phyloP scores from a whole-genome alignment of 1,140 invertebrate species.

The Adelges cooleyi region DNA sequence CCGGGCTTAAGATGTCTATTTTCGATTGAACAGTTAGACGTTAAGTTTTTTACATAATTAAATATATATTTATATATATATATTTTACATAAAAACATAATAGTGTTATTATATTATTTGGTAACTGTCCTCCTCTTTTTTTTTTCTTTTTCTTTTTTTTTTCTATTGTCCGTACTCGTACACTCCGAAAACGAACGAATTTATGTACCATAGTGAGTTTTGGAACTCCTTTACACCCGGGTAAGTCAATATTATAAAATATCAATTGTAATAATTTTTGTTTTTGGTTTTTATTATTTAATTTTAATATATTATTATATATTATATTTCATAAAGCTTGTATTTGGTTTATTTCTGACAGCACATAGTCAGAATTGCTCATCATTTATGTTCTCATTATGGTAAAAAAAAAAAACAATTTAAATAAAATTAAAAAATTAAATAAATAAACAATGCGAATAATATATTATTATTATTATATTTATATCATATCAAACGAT shows the following conservation, averaged over 20 bases:
- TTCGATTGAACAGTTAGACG: constrained; percentile 9
- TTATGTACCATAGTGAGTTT: constrained; percentile 67
- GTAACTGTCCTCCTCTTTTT: constrained; percentile 32
- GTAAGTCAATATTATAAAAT: constrained; percentile 66
- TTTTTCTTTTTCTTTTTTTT: constrained; percentile 35
- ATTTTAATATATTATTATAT: too few species aligned
- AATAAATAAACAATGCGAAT: too few species aligned
- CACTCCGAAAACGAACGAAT: constrained; percentile 22
- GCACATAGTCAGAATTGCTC: constrained; percentile 28
- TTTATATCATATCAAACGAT: too few species aligned
- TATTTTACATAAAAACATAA: too few species aligned
- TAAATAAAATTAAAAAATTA: too few species aligned
- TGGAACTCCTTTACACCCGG: constrained; percentile 93
- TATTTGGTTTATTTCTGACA: constrained; percentile 23
- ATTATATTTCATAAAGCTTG: constrained; percentile 27
- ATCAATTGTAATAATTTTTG: constrained; percentile 30
- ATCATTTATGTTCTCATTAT: constrained; percentile 28
- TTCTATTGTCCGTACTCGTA: constrained; percentile 41
- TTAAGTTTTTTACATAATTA: constrained; percentile 16
- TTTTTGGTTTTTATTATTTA: constrained; percentile 28
- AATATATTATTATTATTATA: too few species aligned
- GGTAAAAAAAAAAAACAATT: background rate
- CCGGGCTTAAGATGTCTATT: background rate
- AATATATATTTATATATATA: background rate
- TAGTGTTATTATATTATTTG: constrained; percentile 28